Percentiles rank a stretch among this genome's conserved stretches.
phyloP scores from a whole-genome alignment of 1,140 invertebrate genomes.

The Heliconius hermathena region DNA sequence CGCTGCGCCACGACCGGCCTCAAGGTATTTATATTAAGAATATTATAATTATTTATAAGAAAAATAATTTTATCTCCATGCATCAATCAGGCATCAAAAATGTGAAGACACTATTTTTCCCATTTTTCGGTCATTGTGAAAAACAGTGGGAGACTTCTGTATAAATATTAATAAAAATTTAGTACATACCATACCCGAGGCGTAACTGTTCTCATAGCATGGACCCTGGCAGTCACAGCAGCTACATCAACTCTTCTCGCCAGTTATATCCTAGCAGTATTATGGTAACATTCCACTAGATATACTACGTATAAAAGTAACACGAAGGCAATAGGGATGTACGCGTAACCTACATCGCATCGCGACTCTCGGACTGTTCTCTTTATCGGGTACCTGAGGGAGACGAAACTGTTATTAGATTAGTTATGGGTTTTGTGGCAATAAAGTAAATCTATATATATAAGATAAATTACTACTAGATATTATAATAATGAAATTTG shows the following conservation, averaged over 20 bases:
- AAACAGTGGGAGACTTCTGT: too few species aligned
- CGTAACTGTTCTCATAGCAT: conserved; percentile 86
- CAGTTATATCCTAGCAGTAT: conserved; percentile 85
- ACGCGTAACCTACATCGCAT: conserved; percentile 93
- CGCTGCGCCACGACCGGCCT: too few species aligned
- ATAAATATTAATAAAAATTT: background rate
- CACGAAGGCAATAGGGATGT: conserved; percentile 92
- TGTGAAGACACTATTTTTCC: too few species aligned
- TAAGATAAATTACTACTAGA: too few species aligned
- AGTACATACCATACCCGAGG: conserved; percentile 88
- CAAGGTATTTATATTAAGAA: too few species aligned
- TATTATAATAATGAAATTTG: too few species aligned
- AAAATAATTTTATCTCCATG: too few species aligned
- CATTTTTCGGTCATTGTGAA: too few species aligned
- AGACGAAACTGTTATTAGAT: conserved; percentile 30
- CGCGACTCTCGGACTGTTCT: conserved; percentile 86
- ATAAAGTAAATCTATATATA: too few species aligned
- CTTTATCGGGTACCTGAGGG: conserved; percentile 82
- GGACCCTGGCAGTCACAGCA: conserved; percentile 86
- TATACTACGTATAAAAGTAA: conserved; percentile 92
- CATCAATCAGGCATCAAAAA: too few species aligned
- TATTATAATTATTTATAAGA: too few species aligned
- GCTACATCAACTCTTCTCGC: conserved; percentile 85
- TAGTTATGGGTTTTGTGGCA: background rate
- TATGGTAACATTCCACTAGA: conserved; percentile 93